Evolutionary conservation across 2,797 vertebrate genomes (phyloP).

Genomic region (Acipenser ruthenus): DNA sequence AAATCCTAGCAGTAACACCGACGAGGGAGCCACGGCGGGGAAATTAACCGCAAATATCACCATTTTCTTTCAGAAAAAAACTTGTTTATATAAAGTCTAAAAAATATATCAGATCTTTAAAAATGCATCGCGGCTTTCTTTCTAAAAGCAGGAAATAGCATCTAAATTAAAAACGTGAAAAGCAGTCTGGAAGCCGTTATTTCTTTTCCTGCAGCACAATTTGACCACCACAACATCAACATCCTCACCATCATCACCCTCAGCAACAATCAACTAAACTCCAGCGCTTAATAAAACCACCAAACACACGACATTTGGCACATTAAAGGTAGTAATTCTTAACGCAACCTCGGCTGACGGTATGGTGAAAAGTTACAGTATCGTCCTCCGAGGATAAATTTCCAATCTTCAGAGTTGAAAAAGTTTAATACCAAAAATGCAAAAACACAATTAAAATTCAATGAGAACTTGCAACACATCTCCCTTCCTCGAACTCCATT

Average conservation of each 20-base stretch:
- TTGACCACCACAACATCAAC: constrained; percentile 52
- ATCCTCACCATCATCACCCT: constrained; percentile 47
- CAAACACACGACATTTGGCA: constrained; percentile 30
- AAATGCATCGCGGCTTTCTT: constrained; percentile 48
- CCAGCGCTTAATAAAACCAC: constrained; percentile 21
- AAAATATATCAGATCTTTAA: constrained; percentile 22
- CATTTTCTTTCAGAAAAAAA: constrained; percentile 66
- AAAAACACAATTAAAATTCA: constrained; percentile 24
- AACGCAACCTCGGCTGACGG: constrained; percentile 58
- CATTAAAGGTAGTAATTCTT: constrained; percentile 60
- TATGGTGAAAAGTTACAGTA: constrained; percentile 50
- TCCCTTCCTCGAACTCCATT: constrained; percentile 73
- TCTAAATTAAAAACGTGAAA: constrained; percentile 53
- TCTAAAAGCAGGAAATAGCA: constrained; percentile 23
- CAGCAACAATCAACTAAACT: constrained; percentile 26
- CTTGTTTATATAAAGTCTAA: constrained; percentile 33
- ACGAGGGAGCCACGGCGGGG: constrained; percentile 76
- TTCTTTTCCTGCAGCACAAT: constrained; percentile 66
- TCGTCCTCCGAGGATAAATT: constrained; percentile 45
- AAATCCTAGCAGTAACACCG: constrained; percentile 73
- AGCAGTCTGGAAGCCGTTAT: constrained; percentile 59
- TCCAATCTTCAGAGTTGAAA: constrained; percentile 4
- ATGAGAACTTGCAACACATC: constrained; percentile 55
- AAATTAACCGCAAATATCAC: constrained; percentile 81
- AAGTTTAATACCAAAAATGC: constrained; percentile 6